These are phyloP conservation scores for Xylota sylvarum DNA, from an alignment of 2,888 invertebrate species.

Conservation along the genomic window DNA sequence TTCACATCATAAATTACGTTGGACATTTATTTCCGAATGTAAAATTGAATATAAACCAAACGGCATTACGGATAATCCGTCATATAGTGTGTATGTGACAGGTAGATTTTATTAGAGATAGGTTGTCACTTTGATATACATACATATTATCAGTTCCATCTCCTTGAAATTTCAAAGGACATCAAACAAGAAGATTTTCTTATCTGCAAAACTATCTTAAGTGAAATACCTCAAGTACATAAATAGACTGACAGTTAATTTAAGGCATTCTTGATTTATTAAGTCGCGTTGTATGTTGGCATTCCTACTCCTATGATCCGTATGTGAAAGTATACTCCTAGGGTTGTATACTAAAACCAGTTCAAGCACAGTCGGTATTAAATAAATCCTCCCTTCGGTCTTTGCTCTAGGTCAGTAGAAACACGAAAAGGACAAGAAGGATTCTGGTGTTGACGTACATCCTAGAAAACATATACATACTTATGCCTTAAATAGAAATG, in stretches of 20 bases:
- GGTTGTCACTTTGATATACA: neutral
- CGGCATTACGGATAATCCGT: neutral
- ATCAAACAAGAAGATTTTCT: neutral
- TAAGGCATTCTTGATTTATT: slow-evolving; percentile 11
- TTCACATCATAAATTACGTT: slow-evolving; percentile 10
- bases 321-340: neutral
- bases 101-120: neutral
- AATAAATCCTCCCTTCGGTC: neutral
- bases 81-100: neutral
- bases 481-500: neutral
- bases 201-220: neutral
- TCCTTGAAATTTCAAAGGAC: neutral
- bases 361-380: neutral
- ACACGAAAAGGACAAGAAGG: neutral
- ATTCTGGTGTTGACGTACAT: slow-evolving; percentile 3
- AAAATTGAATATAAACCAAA: slow-evolving; percentile 10
- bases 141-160: neutral
- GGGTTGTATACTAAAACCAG: neutral
- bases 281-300: neutral
- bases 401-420: slow-evolving; percentile 3
- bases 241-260: slow-evolving; percentile 5
- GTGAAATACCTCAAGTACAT: neutral
- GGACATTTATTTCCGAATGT: slow-evolving; percentile 13
- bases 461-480: neutral
- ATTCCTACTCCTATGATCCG: neutral